phyloP scores from a whole-genome alignment of 2,113 vertebrate species.

The Porphyrio hochstetteri region DNA sequence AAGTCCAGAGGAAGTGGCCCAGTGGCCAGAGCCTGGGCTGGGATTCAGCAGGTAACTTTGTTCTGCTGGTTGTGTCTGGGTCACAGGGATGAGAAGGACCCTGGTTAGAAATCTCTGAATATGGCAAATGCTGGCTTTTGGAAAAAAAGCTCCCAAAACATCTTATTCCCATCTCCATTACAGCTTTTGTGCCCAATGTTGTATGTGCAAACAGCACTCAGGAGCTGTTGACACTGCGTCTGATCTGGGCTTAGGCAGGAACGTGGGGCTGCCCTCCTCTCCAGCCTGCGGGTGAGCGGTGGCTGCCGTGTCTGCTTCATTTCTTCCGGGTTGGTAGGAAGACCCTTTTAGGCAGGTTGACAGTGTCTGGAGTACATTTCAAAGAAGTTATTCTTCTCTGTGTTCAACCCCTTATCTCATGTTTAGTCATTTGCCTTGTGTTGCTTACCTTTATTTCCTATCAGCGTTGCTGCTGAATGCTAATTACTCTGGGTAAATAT shows the following conservation, averaged over 20 bases:
- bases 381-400: neutral
- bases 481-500: neutral
- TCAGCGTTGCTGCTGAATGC: neutral
- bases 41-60: neutral
- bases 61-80: neutral
- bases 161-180: neutral
- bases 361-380: neutral
- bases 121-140: neutral
- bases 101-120: neutral
- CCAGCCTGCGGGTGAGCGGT: rapidly evolving
- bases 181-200: neutral
- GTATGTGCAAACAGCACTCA: neutral
- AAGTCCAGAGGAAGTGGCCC: neutral
- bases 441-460: neutral
- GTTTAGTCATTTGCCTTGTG: neutral
- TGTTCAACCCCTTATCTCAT: neutral
- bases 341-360: neutral
- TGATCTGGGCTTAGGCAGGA: neutral
- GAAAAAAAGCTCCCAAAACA: neutral
- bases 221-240: neutral
- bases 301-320: neutral
- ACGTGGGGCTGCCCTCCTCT: neutral
- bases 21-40: neutral
- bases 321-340: neutral
- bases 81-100: neutral